Evolutionary conservation across 2,113 vertebrate genomes (phyloP), one percentile per base, ranked within the genome.

Genomic region (Epinephelus cyanopodus): DNA sequence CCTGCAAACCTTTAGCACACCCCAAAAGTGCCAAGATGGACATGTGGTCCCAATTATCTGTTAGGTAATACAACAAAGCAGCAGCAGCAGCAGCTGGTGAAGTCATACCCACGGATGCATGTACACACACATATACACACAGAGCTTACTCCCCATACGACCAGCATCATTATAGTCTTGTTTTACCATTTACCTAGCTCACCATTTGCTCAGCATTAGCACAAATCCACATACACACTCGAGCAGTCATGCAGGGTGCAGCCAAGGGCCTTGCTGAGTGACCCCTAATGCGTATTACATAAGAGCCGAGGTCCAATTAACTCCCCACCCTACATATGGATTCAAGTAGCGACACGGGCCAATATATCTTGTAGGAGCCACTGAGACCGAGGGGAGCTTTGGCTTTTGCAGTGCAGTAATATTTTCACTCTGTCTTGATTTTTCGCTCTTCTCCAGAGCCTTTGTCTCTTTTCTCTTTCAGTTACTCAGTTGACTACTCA

Each of bases 11-110:
- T 83, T 84, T 47, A 71, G 89, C 85, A 61, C 87, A 73, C 81
- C 82, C 77, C 74, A 1, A 60, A 67, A 74, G 63, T 63, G 67
- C 74, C 81, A 45, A 60, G 79, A 64, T 56, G 27, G 60, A 88
- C 94, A 92, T 92, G 81, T 95, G 94, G 90, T 87, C 82, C 85
- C 82, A 77, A 90, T 95, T 94, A 95, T 90, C 67, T 80, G 87
- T 95, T 94, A 90, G 92, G 91, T 94, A 91, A 94, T 88, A 84
- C 63, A 63, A 54, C 71, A 79, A 79, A 85, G 75, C 52, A 71
- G 72, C 78, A 85, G 75, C 52, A 70, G 69, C 78, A 64, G 73
- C 84, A 81, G 75, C 72, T 78, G 82, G 74, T 93, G 94, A 94
- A 87, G 88, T 93, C 83, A 93, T 92, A 71, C 64, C 21, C 48